phyloP scores from a whole-genome alignment of 2,888 invertebrate species.

The Caenorhabditis plicata region DNA sequence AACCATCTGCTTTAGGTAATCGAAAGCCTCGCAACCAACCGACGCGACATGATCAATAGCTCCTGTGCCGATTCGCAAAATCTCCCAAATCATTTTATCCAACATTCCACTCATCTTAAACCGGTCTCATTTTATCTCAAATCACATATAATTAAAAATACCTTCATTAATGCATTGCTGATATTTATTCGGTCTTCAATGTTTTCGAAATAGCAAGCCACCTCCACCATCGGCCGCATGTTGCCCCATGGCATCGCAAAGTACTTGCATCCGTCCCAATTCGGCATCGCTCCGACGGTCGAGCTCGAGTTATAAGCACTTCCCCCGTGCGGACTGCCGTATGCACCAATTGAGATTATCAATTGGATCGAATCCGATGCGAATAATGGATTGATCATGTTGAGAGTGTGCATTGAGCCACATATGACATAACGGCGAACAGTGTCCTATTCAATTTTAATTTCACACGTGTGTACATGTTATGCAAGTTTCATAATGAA shows the following conservation, averaged over 20 bases:
- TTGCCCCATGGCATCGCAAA: constrained; percentile 63
- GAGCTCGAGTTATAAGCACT: constrained; percentile 19
- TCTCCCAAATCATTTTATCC: constrained; percentile 20
- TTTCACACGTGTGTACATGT: too few species aligned
- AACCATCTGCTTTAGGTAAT: constrained; percentile 26
- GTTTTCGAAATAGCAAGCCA: constrained; percentile 48
- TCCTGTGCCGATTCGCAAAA: constrained; percentile 14
- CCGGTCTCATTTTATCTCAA: too few species aligned
- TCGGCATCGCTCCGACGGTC: constrained; percentile 55
- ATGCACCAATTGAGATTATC: constrained; percentile 36
- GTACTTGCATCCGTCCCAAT: constrained; percentile 48
- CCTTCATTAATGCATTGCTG: constrained; percentile 47
- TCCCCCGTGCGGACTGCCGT: constrained; percentile 21
- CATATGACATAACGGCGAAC: constrained; percentile 37
- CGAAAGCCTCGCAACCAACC: constrained; percentile 25
- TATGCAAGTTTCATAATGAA: too few species aligned
- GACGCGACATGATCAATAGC: constrained; percentile 28
- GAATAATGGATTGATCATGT: constrained; percentile 53
- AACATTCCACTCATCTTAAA: constrained; percentile 23
- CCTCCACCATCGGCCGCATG: constrained; percentile 51
- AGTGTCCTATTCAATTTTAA: too few species aligned
- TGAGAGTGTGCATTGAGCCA: constrained; percentile 50
- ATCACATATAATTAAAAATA: too few species aligned
- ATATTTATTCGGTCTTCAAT: constrained; percentile 47
- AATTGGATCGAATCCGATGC: constrained; percentile 42